phyloP scores from a whole-genome alignment of 2,888 invertebrate species.

The Mythimna lalbum region DNA sequence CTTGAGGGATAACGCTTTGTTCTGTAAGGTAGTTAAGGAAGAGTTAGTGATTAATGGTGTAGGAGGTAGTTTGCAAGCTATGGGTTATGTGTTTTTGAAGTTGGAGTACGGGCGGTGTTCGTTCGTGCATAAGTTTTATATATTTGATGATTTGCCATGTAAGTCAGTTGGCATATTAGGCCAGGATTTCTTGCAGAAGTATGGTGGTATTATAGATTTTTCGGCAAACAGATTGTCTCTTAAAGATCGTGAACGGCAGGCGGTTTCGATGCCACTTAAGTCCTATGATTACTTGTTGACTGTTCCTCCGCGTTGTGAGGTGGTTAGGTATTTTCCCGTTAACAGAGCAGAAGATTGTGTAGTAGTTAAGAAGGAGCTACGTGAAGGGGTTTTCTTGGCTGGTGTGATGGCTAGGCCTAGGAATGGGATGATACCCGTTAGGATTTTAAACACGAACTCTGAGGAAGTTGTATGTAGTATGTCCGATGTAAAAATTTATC shows the following conservation, averaged over 20 bases:
- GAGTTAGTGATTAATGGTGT: too few species aligned
- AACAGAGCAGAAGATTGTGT: slow-evolving; percentile 11
- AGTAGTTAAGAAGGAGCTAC: slow-evolving; percentile 2
- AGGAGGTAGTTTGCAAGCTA: too few species aligned
- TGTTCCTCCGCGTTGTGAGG: slow-evolving; percentile 2
- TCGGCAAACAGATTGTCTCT: background rate
- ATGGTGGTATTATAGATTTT: too few species aligned
- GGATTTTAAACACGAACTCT: slow-evolving; percentile 10
- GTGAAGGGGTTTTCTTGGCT: slow-evolving; percentile 8
- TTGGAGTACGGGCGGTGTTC: background rate
- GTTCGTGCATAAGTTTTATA: background rate
- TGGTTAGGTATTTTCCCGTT: too few species aligned
- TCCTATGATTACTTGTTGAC: background rate
- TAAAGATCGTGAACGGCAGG: background rate
- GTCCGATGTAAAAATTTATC: slow-evolving; percentile 1
- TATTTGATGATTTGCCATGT: too few species aligned
- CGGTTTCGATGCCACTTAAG: background rate
- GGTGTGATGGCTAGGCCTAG: slow-evolving; percentile 15
- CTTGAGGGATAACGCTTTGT: too few species aligned
- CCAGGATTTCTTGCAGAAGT: too few species aligned
- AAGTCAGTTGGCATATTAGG: too few species aligned
- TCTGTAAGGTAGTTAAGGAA: too few species aligned
- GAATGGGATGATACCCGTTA: background rate
- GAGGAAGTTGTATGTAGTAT: slow-evolving; percentile 17
- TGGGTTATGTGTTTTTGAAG: background rate